Evolutionary conservation across 2,888 invertebrate species (phyloP).

Genomic region (Microctonus aethiopoides): DNA sequence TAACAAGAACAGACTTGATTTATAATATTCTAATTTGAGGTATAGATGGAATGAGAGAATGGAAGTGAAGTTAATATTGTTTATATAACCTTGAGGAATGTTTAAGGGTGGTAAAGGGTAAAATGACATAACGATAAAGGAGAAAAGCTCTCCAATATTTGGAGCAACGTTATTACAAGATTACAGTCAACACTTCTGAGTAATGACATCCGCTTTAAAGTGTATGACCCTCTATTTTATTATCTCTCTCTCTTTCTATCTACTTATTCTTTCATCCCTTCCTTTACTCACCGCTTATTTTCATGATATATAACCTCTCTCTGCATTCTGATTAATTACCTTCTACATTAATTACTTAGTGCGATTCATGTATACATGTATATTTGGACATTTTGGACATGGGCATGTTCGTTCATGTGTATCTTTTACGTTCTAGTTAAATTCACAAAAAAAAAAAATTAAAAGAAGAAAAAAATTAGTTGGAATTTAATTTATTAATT

Average conservation of each 20-base stretch:
- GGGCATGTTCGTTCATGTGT: slow-evolving; percentile 49
- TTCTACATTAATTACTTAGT: slow-evolving; percentile 57
- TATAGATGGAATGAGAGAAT: not conserved
- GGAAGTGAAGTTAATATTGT: not conserved
- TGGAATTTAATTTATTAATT: too few species aligned
- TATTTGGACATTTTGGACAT: slow-evolving; percentile 12
- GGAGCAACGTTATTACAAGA: slow-evolving; percentile 13
- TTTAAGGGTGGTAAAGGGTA: not conserved
- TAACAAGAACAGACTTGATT: not conserved
- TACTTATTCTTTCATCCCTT: not conserved
- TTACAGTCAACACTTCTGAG: slow-evolving; percentile 12
- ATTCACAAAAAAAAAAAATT: not conserved
- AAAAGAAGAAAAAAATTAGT: too few species aligned
- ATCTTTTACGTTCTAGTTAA: slow-evolving; percentile 52
- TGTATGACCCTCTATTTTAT: not conserved
- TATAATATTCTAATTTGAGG: not conserved
- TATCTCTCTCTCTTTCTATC: not conserved
- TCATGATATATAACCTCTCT: slow-evolving; percentile 1
- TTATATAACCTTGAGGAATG: not conserved
- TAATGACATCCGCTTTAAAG: slow-evolving; percentile 22
- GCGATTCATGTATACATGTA: not conserved
- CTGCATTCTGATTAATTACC: slow-evolving; percentile 61
- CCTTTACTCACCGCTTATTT: not conserved
- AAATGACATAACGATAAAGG: not conserved
- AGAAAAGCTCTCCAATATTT: slow-evolving; percentile 1